Base-by-base conservation (phyloP, 2,888 invertebrate genomes). In the Parnassius smintheus region DNA sequence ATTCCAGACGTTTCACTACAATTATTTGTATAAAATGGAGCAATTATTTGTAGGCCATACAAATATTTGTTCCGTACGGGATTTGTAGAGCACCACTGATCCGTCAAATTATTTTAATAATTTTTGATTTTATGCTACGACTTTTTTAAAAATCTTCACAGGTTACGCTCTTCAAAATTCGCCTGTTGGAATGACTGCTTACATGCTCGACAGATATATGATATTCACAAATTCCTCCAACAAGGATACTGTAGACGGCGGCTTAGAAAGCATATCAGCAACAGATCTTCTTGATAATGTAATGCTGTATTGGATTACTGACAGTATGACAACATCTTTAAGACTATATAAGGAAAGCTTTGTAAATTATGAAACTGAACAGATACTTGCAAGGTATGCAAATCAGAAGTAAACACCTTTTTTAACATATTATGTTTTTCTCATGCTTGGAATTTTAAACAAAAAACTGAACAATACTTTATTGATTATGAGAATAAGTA, bases 191-290 rank as follows among this genome's bases (percentile, higher is more conserved):
- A 86, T 98, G 55, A 97, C 97, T 0, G 96, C 95, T 0, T 98
- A 98, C 74, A 95, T 98, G 56, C 79, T 98, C 22, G 98, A 98
- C 76, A 97, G 97, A 80, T 96, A 97, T 82, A 93, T 92, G 86
- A 93, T 74, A 64, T 95, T 86, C 94, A 96, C 88, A 76, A 95
- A 88, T 81, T 95, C 74, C 0, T 75, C 82, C 0, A 92, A 92
- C 70, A 92, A 91, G 54, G 72, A 88, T 0, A 78, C 90, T 0
- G 77, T 84, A 0, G 94, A 95, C 70, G 96, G 96, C 8, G 95
- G 95, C 1, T 79, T 96, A 0, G 83, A 89, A 0, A 77, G 77
- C 61, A 85, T 79, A 65, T 75, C 76, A 10, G 72, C 77, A 13
- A 80, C 83, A 2, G 88, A 90, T 55, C 77, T 92, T 9, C 65